Base-by-base conservation (phyloP, 1,140 invertebrate species). In the Ips nitidus region DNA sequence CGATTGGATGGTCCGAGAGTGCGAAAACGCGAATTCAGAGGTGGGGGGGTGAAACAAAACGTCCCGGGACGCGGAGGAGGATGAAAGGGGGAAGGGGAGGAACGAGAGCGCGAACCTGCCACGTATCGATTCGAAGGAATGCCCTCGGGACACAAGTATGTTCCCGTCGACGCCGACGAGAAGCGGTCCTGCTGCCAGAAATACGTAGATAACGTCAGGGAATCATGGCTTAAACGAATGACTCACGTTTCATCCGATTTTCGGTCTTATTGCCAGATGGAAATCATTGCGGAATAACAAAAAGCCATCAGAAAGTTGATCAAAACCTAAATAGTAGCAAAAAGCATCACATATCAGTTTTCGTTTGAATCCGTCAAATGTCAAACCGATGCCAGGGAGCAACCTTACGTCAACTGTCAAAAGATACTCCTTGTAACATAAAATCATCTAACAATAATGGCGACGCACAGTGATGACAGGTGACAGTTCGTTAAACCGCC, bases 81-180 rank as follows among this genome's bases (percentile, higher is more conserved):
- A 57, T 6, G n/a, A 5, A 59, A 42, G 40, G 52, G 52, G 60
- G 58, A 41, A 52, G 45, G 57, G 41, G 56, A 52, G 38, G 47
- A 36, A 45, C 45, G 52, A 52, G 22, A 52, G 56, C 62, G 55
- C 68, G 58, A 64, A 64, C 60, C 60, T 70, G 68, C 61, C 56
- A 53, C 69, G 56, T 70, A 70, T 70, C 69, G 69, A 70, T 70
- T 70, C 57, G 59, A 39, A 52, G 62, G 69, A 70, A 65, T 70
- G 62, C 69, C 69, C 69, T 39, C 6, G 60, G 67, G 67, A 52
- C 59, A 60, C 66, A 59, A 68, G 66, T 60, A 58, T 68, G 57
- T 68, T 68, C 43, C 66, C 52, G 63, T 53, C 53, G 42, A 22
- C 57, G 43, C 22, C 66, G 66, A 45, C 57, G 66, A 53, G 50